A percentile compares a stretch with the other conserved stretches of the same genome.
phyloP scores from a whole-genome alignment of 2,888 invertebrate species.

The Tiphia femorata region DNA sequence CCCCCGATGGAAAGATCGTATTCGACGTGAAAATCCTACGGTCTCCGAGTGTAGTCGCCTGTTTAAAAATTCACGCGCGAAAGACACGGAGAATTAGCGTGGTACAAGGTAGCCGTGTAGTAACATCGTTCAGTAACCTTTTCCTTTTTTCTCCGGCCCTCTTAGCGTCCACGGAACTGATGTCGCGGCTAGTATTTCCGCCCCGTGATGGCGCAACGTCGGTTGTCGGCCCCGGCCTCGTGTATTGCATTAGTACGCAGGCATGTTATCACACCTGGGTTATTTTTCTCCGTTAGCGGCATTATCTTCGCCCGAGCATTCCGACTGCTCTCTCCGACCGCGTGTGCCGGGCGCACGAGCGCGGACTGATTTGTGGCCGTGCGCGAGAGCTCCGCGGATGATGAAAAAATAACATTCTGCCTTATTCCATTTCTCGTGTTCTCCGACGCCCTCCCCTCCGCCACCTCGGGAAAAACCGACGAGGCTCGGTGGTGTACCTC shows the following conservation, averaged over 20 bases:
- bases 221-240: conserved; percentile 37
- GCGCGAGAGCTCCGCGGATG: conserved; percentile 5
- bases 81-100: too few relatives aligned
- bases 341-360: conserved; percentile 22
- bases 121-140: too few relatives aligned
- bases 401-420: conserved; percentile 25
- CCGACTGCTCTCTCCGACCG: conserved; percentile 26
- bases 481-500: not conserved
- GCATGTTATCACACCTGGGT: conserved; percentile 49
- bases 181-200: conserved; percentile 20
- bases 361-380: conserved; percentile 43
- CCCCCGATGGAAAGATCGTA: too few relatives aligned
- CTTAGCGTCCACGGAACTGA: too few relatives aligned
- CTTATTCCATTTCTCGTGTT: conserved; percentile 24
- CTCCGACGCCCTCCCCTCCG: too few relatives aligned
- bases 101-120: conserved; percentile 21
- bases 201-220: conserved; percentile 17
- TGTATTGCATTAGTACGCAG: conserved; percentile 46
- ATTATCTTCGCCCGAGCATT: conserved; percentile 40
- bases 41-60: too few relatives aligned
- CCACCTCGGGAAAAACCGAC: too few relatives aligned
- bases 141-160: not conserved
- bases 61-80: too few relatives aligned
- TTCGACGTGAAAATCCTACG: too few relatives aligned
- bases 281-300: conserved; percentile 49